Base-by-base conservation (phyloP, 1,140 invertebrate species). In the Hesperophylax magnus region DNA sequence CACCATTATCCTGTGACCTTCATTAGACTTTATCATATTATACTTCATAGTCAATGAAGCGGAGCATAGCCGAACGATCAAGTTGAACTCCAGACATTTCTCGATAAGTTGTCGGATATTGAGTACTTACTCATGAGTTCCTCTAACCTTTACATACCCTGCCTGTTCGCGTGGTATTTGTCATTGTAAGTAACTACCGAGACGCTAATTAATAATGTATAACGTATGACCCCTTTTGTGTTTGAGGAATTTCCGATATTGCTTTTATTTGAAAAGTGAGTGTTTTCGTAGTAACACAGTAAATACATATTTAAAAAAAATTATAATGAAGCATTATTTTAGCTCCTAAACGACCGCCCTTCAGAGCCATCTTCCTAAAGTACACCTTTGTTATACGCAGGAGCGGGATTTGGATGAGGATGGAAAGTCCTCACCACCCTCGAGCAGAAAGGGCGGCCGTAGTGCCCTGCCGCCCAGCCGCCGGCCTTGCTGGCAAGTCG, bases 341-440 rank as follows among this genome's bases (percentile, higher is more conserved):
- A 17, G 22, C 17, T 67, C 63, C 63, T 67, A 34, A 67, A 67
- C 63, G 63, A 67, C 63, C 63, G 27, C 63, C 63, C 11, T 34
- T 67, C 27, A 15, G 22, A 22, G 63, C 63, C 27, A 17, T 8
- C 27, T 34, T 31, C 11, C 63, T 67, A 27, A 67, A 67, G 63
- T 67, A 39, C 27, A 67, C 63, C 63, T 67, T 67, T 67, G 63
- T 67, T 67, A 67, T 67, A 11, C 31, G 63, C 63, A 14, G 61
- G 20, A 24, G 7, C 22, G 24, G 61, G 56, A n/a, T 20, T 7
- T 5, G 18, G 58, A 9, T 4, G 58, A 8, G 17, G 9, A 61
- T 20, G 20, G 22, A 31, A 22, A 15, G 11, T 2, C n/a, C 63
- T 27, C 27, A 0, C n/a, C 63, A 24, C 2, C 20, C 20, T 24